Base-by-base conservation (phyloP, 1,140 invertebrate genomes). In the Telenomus remus region DNA sequence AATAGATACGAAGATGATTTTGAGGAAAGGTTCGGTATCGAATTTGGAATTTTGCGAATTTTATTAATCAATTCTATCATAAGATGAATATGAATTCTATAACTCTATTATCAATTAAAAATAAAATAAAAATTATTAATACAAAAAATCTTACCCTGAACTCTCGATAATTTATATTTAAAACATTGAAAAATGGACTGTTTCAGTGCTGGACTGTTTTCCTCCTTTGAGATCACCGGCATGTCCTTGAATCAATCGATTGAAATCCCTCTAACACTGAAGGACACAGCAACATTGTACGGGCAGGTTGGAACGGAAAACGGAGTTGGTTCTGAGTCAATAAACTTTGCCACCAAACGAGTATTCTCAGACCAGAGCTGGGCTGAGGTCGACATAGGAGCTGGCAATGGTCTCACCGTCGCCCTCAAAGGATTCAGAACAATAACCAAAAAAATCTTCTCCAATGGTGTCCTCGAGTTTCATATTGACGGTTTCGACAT, bases 221-320 rank as follows among this genome's bases (percentile, higher is more conserved):
- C 95, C 12, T 91, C 87, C 50, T 90, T 98, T 69, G 96, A 98
- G 90, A 92, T 98, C 5, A 96, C 93, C 56, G 95, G 94, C 14
- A 96, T 98, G 93, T 94, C 93, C 27, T 94, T 98, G 80, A 91
- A 92, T 33, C 97, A 98, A 83, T 96, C 96, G 0, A 95, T 98
- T 47, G 96, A 99, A 87, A 94, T 95, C 46, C 97, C 97, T 0
- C 89, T 98, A 8, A 97, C 95, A 0, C 82, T 92, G 49, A 93
- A 92, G 78, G 94, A 98, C 79, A 96, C 95, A 7, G 90, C 94
- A 48, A 93, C 92, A 0, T 86, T 97, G 74, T 92, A 93, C 39
- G 95, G 95, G 50, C 92, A 94, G 79, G 87, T 98, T 33, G 91
- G 92, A 27, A 94, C 94, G 5, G 93, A 95, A 71, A 98, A 98